phyloP scores from a whole-genome alignment of 2,888 invertebrate genomes.

The Sclerodermus sp. region DNA sequence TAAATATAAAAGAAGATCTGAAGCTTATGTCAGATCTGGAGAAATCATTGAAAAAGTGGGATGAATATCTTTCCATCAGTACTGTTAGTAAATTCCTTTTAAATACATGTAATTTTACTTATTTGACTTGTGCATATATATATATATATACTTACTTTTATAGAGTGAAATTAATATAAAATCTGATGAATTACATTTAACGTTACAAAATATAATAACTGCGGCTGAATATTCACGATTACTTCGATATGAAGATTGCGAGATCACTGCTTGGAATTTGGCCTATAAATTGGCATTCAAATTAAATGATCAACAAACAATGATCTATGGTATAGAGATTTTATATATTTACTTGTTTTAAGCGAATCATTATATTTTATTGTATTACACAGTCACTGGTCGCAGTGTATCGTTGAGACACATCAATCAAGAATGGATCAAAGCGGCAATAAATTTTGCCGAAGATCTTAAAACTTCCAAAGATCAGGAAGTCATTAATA shows the following conservation, averaged over 20 bases:
- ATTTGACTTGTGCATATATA: constrained; percentile 1
- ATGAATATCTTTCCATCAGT: constrained; percentile 23
- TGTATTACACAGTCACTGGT: constrained; percentile 35
- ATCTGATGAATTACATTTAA: constrained; percentile 31
- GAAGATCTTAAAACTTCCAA: constrained; percentile 21
- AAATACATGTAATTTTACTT: neutral
- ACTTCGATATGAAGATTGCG: constrained; percentile 40
- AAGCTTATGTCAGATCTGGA: constrained; percentile 28
- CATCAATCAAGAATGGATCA: constrained; percentile 43
- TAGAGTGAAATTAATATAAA: constrained; percentile 31
- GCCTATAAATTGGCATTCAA: constrained; percentile 39
- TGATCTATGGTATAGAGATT: constrained; percentile 37
- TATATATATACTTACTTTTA: constrained; percentile 7
- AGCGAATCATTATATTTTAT: neutral
- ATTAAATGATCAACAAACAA: constrained; percentile 28
- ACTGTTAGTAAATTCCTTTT: constrained; percentile 30
- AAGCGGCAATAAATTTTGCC: constrained; percentile 24
- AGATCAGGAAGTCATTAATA: constrained; percentile 19
- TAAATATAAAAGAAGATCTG: constrained; percentile 41
- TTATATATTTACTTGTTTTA: constrained; percentile 3
- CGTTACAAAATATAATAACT: constrained; percentile 36
- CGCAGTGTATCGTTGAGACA: constrained; percentile 38
- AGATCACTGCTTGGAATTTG: constrained; percentile 42
- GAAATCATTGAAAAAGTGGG: constrained; percentile 37
- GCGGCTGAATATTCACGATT: constrained; percentile 48